These are phyloP conservation scores for Eptesicus fuscus DNA, from an alignment of 2,113 vertebrate genomes.

Conservation along the genomic window DNA sequence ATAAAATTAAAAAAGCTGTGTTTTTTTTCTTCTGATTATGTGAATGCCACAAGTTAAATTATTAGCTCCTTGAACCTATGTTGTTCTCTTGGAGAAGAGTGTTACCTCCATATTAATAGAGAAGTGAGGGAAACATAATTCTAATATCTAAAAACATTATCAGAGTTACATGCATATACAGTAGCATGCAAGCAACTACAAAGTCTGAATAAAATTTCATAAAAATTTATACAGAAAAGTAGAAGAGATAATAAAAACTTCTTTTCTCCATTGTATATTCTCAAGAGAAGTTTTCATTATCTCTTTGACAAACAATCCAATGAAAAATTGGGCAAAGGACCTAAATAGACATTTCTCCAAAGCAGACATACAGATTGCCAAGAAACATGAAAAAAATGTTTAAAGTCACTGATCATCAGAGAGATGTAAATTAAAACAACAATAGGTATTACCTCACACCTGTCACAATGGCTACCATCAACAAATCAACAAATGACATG, in stretches of 20 bases:
- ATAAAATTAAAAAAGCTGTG: not conserved
- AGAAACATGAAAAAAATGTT: too few relatives aligned
- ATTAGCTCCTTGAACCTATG: not conserved
- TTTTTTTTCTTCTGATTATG: not conserved
- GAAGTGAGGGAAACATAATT: not conserved
- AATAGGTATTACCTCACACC: too few relatives aligned
- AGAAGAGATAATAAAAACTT: not conserved
- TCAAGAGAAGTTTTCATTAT: too few relatives aligned
- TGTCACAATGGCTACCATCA: too few relatives aligned
- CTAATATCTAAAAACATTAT: not conserved
- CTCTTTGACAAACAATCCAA: too few relatives aligned
- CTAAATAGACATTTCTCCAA: too few relatives aligned
- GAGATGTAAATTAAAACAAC: too few relatives aligned
- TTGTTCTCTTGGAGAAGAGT: not conserved
- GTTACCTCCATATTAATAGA: not conserved
- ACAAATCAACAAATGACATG: too few relatives aligned
- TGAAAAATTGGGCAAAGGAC: too few relatives aligned
- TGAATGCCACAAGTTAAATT: not conserved
- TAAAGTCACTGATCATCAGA: too few relatives aligned
- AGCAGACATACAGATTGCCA: too few relatives aligned
- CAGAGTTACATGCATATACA: not conserved
- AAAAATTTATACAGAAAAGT: not conserved
- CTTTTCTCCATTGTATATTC: too few relatives aligned
- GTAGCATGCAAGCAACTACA: not conserved
- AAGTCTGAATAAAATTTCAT: not conserved